Evolutionary conservation across 2,888 invertebrate genomes (phyloP), one percentile per base, ranked within the genome.

Genomic region (Tanytarsus gracilentus): DNA sequence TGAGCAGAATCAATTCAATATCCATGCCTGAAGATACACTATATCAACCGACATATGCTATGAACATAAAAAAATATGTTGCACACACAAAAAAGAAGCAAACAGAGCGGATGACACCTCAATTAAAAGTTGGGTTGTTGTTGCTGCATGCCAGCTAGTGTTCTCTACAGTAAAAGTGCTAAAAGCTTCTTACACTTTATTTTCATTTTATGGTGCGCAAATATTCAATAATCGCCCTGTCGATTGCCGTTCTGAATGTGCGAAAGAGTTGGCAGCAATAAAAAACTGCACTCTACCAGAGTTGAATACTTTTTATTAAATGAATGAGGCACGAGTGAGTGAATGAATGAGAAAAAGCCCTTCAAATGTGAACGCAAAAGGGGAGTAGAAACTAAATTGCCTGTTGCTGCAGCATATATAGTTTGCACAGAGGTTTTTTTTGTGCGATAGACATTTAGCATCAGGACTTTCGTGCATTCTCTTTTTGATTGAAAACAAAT

Each of bases 321-420:
- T 51, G 51, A 51, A 51, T 14, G 29, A 27, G 14, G 16, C 36
- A 36, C 16, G 16, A 36, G n/a, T 36, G 14, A 16, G n/a, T n/a
- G 16, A 36, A 36, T 36, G 36, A 36, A 36, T 36, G 36, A 36
- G 36, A 36, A 27, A 44, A 44, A 44, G 3, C 51, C 9, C 29
- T 51, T 27, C 16, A 29, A 51, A 51, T 30, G n/a, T 50, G 27
- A 11, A 33, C 14, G 14, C 18, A 14, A 36, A 40, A 18, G 16
- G 9, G 51, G 27, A 51, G 16, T 29, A 21, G 29, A 51, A 51
- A 51, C 51, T 51, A 51, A 51, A 26, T 51, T 51, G 51, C 51
- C 51, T 51, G 51, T 51, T 51, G 51, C 51, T 51, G n/a, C n/a
- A n/a, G n/a, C n/a, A n/a, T n/a, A n/a, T n/a, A n/a, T n/a, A n/a